Percentiles rank a stretch among this genome's conserved stretches.
These are phyloP conservation scores for Corythornis leucogaster DNA, from an alignment of 2,797 vertebrate genomes.

Conservation along the genomic window DNA sequence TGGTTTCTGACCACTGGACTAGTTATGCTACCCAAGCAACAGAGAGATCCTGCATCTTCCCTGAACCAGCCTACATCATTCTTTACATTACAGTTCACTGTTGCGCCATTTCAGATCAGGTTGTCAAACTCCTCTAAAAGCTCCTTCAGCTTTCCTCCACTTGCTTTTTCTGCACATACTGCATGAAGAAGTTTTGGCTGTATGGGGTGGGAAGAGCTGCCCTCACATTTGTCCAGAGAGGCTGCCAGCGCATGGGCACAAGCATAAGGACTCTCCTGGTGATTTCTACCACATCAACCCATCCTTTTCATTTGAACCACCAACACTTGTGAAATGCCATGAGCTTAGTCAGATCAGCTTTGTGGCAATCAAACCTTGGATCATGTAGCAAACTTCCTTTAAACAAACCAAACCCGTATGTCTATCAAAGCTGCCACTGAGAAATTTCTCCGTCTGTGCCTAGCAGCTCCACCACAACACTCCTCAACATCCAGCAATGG, in stretches of 20 bases:
- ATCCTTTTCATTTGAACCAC: neutral
- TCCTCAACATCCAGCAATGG: neutral
- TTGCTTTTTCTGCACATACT: neutral
- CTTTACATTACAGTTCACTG: fast-evolving
- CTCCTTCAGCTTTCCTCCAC: neutral
- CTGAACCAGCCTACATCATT: neutral
- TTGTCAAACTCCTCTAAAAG: neutral
- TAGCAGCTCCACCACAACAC: neutral
- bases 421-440: neutral
- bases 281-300: neutral
- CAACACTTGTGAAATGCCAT: neutral
- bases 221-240: fast-evolving
- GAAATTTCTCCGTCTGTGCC: neutral
- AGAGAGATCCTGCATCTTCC: neutral
- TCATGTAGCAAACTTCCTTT: neutral
- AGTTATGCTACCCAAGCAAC: neutral
- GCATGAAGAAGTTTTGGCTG: neutral
- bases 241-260: neutral
- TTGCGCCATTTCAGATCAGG: neutral
- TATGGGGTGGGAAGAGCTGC: neutral
- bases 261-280: neutral
- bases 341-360: neutral
- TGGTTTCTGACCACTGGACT: neutral
- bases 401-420: neutral
- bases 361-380: neutral